Base-by-base conservation (phyloP, 23 tunicate species). In the Ciona savignyi region DNA sequence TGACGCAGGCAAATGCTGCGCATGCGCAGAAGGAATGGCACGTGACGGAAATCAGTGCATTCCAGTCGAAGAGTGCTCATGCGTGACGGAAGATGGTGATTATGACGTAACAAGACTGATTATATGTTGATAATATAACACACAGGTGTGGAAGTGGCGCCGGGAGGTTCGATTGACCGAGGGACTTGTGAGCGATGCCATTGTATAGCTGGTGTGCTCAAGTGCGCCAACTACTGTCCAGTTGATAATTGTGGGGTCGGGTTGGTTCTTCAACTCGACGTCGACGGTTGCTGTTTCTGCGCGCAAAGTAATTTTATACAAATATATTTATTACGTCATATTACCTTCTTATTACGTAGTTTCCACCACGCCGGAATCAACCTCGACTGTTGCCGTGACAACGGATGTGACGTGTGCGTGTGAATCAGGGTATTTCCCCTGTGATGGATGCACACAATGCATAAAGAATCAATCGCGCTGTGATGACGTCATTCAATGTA, bases 41-140 rank as follows among this genome's bases (percentile, higher is more conserved):
- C 77, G 81, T n/a, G 77, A 91, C 51, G 94, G 81, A 29, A 86
- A 86, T 21, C 28, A 81, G 78, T 93, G 98, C 73, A 75, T 93
- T 68, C 79, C 82, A 26, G 78, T 74, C n/a, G 80, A 77, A 33
- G 71, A 73, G 30, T 93, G 98, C 60, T 78, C 88, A 9, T 91
- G 97, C 63, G 65, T 77, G 27, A 75, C 66, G 26, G 34, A 60
- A 2, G 80, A 91, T 32, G 97, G 97, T 91, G 76, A 33, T 62
- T 61, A 33, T 3, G 15, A 74, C 22, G 19, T 11, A 72, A 25
- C 35, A 42, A 42, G 15, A 9, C 56, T 6, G 11, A 42, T 42
- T 42, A 42, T 42, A 42, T 42, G n/a, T n/a, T n/a, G n/a, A n/a
- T n/a, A n/a, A n/a, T n/a, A n/a, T n/a, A n/a, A n/a, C n/a, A n/a